These are phyloP conservation scores for Drosophila varians DNA, from an alignment of 1,140 invertebrate species.

Conservation along the genomic window DNA sequence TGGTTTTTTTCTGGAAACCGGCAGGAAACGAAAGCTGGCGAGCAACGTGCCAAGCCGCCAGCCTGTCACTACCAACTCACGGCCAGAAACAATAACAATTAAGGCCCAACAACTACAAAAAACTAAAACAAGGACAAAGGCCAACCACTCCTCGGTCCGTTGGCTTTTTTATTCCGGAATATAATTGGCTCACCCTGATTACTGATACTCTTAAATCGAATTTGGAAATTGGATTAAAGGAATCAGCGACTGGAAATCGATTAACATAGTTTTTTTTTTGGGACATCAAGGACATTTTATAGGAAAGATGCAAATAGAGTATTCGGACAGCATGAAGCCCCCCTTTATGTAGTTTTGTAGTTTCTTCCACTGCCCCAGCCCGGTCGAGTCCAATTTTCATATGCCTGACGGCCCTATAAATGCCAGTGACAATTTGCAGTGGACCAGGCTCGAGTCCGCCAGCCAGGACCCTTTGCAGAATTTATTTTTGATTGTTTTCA, in stretches of 20 bases:
- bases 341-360: conserved; percentile 4
- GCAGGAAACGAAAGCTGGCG: conserved; percentile 67
- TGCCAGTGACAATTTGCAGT: conserved; percentile 75
- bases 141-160: conserved; percentile 47
- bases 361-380: too few relatives aligned
- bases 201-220: not conserved
- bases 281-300: too few relatives aligned
- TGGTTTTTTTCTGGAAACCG: conserved; percentile 47
- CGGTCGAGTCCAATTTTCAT: not conserved
- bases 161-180: conserved; percentile 69
- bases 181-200: conserved; percentile 60
- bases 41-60: conserved; percentile 64
- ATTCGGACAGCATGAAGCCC: too few relatives aligned
- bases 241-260: too few relatives aligned
- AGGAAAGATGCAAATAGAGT: too few relatives aligned
- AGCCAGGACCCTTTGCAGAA: conserved; percentile 52
- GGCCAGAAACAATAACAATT: conserved; percentile 19
- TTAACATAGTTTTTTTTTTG: too few relatives aligned
- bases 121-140: conserved; percentile 35
- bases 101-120: conserved; percentile 18
- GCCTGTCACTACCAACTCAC: conserved; percentile 22
- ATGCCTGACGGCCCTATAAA: conserved; percentile 65
- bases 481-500: conserved; percentile 81
- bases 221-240: not conserved
- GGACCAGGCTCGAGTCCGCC: conserved; percentile 28